A percentile compares a stretch with the other conserved stretches of the same genome.
These are phyloP conservation scores for Capromys pilorides DNA, from an alignment of 2,797 vertebrate species.

Conservation along the genomic window DNA sequence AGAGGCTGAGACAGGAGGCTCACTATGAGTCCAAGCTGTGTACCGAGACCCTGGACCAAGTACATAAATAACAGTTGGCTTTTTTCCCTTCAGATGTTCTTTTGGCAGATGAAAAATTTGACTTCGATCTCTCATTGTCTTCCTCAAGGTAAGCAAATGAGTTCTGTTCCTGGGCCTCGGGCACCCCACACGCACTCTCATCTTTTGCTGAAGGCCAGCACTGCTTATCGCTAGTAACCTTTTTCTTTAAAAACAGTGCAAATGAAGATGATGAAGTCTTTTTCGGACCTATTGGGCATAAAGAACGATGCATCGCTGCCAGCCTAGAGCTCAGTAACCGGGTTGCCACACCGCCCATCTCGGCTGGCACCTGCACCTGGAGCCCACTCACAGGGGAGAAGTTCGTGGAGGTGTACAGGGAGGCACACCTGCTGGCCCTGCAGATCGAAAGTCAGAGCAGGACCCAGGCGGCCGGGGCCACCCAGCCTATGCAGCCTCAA, in stretches of 20 bases:
- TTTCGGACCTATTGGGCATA: constrained; percentile 87
- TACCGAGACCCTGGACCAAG: too few relatives aligned
- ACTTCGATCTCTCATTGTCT: constrained; percentile 88
- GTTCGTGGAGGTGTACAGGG: constrained; percentile 92
- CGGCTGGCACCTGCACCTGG: constrained; percentile 81
- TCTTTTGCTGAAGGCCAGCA: neutral
- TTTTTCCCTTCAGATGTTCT: constrained; percentile 81
- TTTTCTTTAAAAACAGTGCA: constrained; percentile 84
- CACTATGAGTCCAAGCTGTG: too few relatives aligned
- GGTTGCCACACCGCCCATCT: neutral
- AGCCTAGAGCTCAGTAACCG: constrained; percentile 65
- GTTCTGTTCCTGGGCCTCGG: constrained; percentile 42
- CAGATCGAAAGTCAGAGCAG: constrained; percentile 84
- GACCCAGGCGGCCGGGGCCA: constrained; percentile 8
- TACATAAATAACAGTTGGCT: neutral
- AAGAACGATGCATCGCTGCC: constrained; percentile 87
- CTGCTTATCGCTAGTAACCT: rapidly evolving
- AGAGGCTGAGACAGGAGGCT: too few relatives aligned
- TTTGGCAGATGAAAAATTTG: constrained; percentile 87
- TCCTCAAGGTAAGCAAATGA: constrained; percentile 84
- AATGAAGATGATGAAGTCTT: constrained; percentile 93
- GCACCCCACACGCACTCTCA: rapidly evolving
- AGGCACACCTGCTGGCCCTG: constrained; percentile 90
- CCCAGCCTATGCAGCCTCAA: neutral
- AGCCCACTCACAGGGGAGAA: constrained; percentile 90